Evolutionary conservation across 2,797 vertebrate genomes (phyloP), one percentile per base, ranked within the genome.

Genomic region (Falco naumanni): DNA sequence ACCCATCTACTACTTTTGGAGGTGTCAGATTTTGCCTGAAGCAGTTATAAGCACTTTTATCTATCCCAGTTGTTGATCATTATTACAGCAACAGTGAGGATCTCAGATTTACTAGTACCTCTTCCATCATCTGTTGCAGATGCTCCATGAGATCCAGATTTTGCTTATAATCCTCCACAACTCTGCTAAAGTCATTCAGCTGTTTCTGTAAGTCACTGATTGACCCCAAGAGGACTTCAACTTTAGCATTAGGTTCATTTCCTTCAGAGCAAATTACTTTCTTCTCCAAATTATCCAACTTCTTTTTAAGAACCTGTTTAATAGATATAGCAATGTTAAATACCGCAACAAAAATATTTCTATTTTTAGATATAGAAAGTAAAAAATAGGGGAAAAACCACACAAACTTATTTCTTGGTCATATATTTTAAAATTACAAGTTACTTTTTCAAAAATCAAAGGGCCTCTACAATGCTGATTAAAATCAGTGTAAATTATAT

Each of bases 41-140:
- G 34, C 24, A 68, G 16, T 78, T 68, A 61, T 6, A 78, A 78
- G 21, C 20, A n/a, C 29, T 76, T 80, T 50, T 59, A 54, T 50
- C 37, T 81, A 16, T 33, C 17, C 20, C 37, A 78, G 24, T 34
- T 33, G 72, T 71, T 24, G 17, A 43, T 68, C 31, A 48, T 39
- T 75, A 47, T 43, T 54, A 72, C 22, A 70, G 28, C 12, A 66
- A 74, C 37, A 45, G 13, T 11, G 24, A 13, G 20, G 16, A 59
- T 85, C 48, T 77, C 37, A 22, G 28, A 9, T 85, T 94, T 95
- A 63, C 19, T 41, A 69, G 33, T 98, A 99, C 99, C 99, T 99
- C 98, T 90, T 99, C 99, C 97, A 98, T 98, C 91, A 99, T 98
- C 51, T 98, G 98, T 45, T 99, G 99, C 72, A 99, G 98, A 33